These are phyloP conservation scores for Caligus rogercresseyi DNA, from an alignment of 1,140 invertebrate genomes.

Conservation along the genomic window DNA sequence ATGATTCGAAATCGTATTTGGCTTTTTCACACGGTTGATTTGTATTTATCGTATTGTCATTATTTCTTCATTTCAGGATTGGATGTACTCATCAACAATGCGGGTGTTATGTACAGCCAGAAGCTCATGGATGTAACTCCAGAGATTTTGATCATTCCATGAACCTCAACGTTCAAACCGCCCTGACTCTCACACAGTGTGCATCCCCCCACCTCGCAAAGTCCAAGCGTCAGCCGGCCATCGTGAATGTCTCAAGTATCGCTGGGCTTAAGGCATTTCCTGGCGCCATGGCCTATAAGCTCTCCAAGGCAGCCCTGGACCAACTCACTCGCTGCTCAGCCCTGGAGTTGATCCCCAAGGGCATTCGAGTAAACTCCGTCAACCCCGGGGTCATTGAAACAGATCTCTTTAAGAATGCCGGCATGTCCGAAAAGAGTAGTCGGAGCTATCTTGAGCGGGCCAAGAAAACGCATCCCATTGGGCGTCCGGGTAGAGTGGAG, in stretches of 20 bases:
- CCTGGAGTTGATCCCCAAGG: slow-evolving; percentile 29
- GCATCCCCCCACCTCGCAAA: not conserved
- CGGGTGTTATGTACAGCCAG: slow-evolving; percentile 5
- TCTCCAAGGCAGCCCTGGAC: slow-evolving; percentile 46
- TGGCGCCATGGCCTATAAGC: slow-evolving; percentile 9
- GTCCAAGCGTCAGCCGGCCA: not conserved
- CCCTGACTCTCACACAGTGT: not conserved
- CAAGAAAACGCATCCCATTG: slow-evolving; percentile 58
- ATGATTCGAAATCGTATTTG: no score
- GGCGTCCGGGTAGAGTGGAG: slow-evolving; percentile 47
- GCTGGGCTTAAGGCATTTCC: slow-evolving; percentile 17
- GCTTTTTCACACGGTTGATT: no score
- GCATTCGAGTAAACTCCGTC: slow-evolving; percentile 23
- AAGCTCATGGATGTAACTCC: not conserved
- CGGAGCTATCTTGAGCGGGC: slow-evolving; percentile 42
- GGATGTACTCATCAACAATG: slow-evolving; percentile 16
- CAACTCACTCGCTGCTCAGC: slow-evolving; percentile 51
- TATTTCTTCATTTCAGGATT: slow-evolving; percentile 8
- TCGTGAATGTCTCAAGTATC: slow-evolving; percentile 19
- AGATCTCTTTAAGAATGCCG: slow-evolving; percentile 38
- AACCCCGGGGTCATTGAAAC: slow-evolving; percentile 44
- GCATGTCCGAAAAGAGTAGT: not conserved
- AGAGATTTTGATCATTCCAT: slow-evolving; percentile 12
- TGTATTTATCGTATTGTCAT: no score
- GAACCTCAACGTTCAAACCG: slow-evolving; percentile 8